Percentiles rank a stretch among this genome's conserved stretches.
Evolutionary conservation across 2,888 invertebrate genomes (phyloP).

Genomic region (Epistrophe grossulariae): DNA sequence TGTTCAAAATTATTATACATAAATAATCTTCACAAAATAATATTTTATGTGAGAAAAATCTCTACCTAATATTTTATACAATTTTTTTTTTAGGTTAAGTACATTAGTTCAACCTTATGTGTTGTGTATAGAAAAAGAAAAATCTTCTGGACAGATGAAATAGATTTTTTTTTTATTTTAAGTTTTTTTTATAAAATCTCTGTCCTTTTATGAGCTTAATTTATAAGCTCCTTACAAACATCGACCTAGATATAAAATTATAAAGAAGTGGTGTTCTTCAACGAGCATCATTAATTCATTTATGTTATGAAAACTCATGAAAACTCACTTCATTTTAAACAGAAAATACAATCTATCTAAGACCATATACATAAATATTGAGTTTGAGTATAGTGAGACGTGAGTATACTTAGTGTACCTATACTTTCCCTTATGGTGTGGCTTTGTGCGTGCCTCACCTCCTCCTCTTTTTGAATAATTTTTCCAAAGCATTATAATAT

Average conservation of each 20-base stretch:
- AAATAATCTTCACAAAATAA: too few relatives aligned
- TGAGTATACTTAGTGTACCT: background rate
- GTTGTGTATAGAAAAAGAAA: background rate
- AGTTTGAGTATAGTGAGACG: background rate
- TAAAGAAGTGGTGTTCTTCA: conserved; percentile 19
- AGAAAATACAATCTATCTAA: conserved; percentile 21
- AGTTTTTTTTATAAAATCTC: background rate
- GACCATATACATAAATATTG: background rate
- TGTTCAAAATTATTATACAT: too few relatives aligned
- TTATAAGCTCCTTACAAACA: conserved; percentile 30
- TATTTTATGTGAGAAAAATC: background rate
- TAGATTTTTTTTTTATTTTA: background rate
- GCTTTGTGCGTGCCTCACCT: conserved; percentile 17
- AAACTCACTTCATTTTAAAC: conserved; percentile 36
- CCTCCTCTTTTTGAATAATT: conserved; percentile 5
- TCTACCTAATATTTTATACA: background rate
- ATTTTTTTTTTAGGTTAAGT: background rate
- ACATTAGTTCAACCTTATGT: background rate
- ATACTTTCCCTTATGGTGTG: background rate
- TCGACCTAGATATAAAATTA: conserved; percentile 22
- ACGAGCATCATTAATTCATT: conserved; percentile 44
- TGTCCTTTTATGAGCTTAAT: conserved; percentile 16
- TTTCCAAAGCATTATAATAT: conserved; percentile 13
- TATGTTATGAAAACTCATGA: conserved; percentile 41
- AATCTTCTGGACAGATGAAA: background rate